These are phyloP conservation scores for Apodemus speciosus DNA, from an alignment of 2,113 vertebrate genomes.

Conservation along the genomic window DNA sequence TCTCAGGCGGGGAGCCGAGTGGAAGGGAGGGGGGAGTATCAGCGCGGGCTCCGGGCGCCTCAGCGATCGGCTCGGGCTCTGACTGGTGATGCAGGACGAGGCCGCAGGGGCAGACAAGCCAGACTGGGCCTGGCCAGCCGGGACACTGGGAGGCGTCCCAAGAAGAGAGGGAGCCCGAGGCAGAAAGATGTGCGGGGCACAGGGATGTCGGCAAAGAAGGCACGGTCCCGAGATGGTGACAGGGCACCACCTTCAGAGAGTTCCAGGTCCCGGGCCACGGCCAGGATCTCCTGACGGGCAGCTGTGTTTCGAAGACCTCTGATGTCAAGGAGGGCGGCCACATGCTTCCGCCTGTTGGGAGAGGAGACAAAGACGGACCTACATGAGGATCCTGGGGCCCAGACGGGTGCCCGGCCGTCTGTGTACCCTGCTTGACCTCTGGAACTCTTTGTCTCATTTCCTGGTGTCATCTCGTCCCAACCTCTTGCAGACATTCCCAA, in stretches of 20 bases:
- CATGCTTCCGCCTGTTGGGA: constrained; percentile 88
- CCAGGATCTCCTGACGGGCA: constrained; percentile 91
- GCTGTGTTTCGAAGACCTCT: constrained; percentile 87
- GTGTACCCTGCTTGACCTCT: background rate
- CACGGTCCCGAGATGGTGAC: constrained; percentile 76
- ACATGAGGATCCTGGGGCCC: background rate
- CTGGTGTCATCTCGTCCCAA: too few relatives aligned
- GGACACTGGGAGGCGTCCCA: constrained; percentile 85
- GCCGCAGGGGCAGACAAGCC: constrained; percentile 81
- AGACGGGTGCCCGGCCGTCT: too few relatives aligned
- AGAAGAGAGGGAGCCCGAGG: constrained; percentile 87
- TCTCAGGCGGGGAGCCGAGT: background rate
- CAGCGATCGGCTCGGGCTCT: constrained; percentile 41
- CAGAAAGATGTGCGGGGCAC: constrained; percentile 89
- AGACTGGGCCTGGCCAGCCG: constrained; percentile 85
- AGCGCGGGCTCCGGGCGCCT: background rate
- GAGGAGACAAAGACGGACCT: background rate
- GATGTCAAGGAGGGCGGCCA: constrained; percentile 91
- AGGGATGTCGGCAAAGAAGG: constrained; percentile 90
- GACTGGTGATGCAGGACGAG: background rate
- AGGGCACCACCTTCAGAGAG: constrained; percentile 53
- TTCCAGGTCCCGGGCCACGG: constrained; percentile 90
- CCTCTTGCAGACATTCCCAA: background rate
- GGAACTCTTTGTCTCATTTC: too few relatives aligned
- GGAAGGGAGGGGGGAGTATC: background rate